phyloP scores from a whole-genome alignment of 1,140 invertebrate genomes.

The Achroia grisella region DNA sequence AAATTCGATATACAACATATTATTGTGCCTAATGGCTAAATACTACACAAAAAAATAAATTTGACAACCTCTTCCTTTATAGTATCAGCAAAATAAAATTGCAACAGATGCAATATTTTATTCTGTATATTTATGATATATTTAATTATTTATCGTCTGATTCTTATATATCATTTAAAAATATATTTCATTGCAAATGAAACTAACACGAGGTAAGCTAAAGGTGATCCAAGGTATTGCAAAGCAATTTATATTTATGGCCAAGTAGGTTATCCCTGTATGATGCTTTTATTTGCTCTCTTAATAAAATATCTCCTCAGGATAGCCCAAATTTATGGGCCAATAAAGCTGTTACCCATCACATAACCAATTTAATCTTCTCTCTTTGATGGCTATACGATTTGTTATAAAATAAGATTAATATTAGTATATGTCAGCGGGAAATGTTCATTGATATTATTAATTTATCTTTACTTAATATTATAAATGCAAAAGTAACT shows the following conservation, averaged over 20 bases:
- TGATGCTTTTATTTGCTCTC: conserved; percentile 34
- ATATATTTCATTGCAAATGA: too few relatives aligned
- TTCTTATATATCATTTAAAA: too few relatives aligned
- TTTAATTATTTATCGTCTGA: too few relatives aligned
- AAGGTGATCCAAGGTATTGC: conserved; percentile 5
- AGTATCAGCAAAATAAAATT: too few relatives aligned
- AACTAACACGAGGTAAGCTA: background rate
- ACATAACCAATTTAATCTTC: conserved; percentile 50
- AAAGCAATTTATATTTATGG: conserved; percentile 35
- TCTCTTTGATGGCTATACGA: conserved; percentile 32
- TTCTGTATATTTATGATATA: too few relatives aligned
- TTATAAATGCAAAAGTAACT: too few relatives aligned
- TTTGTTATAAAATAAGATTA: conserved; percentile 47
- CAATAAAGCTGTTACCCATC: conserved; percentile 48
- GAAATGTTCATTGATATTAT: background rate
- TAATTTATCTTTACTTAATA: too few relatives aligned
- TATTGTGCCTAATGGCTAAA: too few relatives aligned
- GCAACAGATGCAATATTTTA: too few relatives aligned
- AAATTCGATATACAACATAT: too few relatives aligned
- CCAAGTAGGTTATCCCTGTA: conserved; percentile 16
- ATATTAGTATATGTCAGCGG: conserved; percentile 14
- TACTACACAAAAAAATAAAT: too few relatives aligned
- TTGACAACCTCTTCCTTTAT: too few relatives aligned
- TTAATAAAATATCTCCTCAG: conserved; percentile 43
- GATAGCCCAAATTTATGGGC: conserved; percentile 32